Conservation (phyloP, 2,113 vertebrate genomes). For the Gallinago undulata region DNA sequence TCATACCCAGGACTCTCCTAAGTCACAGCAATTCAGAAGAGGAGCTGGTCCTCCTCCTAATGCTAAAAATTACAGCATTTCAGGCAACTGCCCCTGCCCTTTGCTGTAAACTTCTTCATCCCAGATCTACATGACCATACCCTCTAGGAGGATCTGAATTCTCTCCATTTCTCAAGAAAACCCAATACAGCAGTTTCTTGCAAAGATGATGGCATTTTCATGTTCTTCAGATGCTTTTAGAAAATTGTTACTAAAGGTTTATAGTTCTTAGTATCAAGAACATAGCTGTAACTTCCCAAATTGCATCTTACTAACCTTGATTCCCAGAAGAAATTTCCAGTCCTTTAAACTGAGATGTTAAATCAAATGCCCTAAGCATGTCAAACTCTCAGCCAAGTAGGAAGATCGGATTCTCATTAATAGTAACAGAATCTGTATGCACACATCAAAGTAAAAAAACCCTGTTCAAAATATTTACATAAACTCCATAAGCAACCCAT, state of each 20-base stretch:
- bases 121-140: neutral
- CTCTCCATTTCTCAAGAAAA: neutral
- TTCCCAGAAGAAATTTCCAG: neutral
- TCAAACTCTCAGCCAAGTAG: neutral
- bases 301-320: neutral
- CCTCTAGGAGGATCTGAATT: neutral
- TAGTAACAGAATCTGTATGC: neutral
- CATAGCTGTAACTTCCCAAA: neutral
- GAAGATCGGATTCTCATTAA: neutral
- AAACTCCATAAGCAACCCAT: neutral
- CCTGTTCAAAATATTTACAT: neutral
- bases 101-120: neutral
- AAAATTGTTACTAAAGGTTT: neutral
- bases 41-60: neutral
- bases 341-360: neutral
- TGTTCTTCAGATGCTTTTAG: neutral
- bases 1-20: neutral
- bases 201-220: neutral
- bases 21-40: neutral
- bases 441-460: neutral
- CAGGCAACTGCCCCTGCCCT: neutral
- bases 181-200: neutral
- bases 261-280: neutral
- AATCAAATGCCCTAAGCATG: neutral
- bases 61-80: neutral